phyloP scores from a whole-genome alignment of 2,797 vertebrate genomes.

The Ispidina lecontei region DNA sequence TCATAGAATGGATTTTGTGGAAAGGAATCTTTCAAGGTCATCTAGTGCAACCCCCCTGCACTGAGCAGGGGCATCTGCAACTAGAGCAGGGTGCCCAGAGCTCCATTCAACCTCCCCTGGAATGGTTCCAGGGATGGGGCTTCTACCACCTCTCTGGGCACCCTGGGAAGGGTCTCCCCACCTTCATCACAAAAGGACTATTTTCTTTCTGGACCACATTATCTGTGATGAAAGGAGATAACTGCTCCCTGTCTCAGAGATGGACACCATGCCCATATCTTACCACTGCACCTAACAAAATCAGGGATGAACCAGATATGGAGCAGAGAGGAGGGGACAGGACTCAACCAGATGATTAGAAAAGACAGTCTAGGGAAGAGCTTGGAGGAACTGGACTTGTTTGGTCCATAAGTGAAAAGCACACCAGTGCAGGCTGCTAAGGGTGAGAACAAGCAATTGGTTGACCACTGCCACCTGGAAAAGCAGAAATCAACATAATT shows the following conservation, averaged over 20 bases:
- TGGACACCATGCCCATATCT: accelerated
- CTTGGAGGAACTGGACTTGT: background rate
- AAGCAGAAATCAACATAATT: background rate
- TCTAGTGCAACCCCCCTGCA: background rate
- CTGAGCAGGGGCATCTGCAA: background rate
- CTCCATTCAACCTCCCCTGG: background rate
- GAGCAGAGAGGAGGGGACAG: background rate
- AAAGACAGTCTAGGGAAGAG: background rate
- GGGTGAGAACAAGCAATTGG: background rate
- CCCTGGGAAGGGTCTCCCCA: background rate
- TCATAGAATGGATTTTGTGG: background rate
- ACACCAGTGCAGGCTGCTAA: background rate
- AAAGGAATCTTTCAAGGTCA: background rate
- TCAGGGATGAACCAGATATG: background rate
- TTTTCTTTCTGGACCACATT: background rate
- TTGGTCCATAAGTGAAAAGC: background rate
- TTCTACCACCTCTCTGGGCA: background rate
- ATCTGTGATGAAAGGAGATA: background rate
- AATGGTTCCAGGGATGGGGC: background rate
- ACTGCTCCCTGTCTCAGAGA: background rate
- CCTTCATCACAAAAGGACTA: background rate
- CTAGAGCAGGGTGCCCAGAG: background rate
- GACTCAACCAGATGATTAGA: background rate
- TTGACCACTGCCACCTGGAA: background rate
- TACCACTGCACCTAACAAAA: background rate